phyloP scores from a whole-genome alignment of 2,888 invertebrate species.

The Drosophila barbarae region DNA sequence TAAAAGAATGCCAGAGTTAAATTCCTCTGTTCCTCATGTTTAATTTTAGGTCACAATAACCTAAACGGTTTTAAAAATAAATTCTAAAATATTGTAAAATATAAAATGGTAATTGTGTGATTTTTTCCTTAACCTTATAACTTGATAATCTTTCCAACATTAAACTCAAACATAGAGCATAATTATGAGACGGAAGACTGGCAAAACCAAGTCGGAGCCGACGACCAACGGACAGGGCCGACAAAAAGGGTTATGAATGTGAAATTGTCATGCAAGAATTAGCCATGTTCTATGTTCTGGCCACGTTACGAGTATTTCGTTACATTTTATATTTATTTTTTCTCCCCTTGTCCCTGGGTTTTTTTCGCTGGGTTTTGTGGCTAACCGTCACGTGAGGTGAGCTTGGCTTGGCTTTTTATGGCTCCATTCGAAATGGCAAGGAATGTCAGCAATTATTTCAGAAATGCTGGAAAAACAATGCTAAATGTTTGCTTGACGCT shows the following conservation, averaged over 20 bases:
- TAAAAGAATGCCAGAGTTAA: too few relatives aligned
- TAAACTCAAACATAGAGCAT: slow-evolving; percentile 41
- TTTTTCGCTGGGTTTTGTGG: slow-evolving; percentile 43
- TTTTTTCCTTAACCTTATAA: background rate
- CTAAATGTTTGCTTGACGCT: slow-evolving; percentile 69
- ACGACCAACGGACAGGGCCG: slow-evolving; percentile 47
- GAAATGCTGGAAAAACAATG: slow-evolving; percentile 57
- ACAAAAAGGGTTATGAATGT: slow-evolving; percentile 77
- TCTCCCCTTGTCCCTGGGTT: slow-evolving; percentile 4
- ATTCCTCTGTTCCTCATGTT: too few relatives aligned
- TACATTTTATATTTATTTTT: slow-evolving; percentile 49
- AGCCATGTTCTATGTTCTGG: slow-evolving; percentile 72
- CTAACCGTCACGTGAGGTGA: slow-evolving; percentile 62
- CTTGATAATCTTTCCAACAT: background rate
- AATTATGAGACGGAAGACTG: slow-evolving; percentile 68
- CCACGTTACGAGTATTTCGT: slow-evolving; percentile 62
- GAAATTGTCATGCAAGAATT: slow-evolving; percentile 79
- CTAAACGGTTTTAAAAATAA: background rate
- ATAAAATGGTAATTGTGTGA: too few relatives aligned
- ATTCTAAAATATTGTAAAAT: background rate
- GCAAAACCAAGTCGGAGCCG: slow-evolving; percentile 38
- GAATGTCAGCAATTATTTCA: slow-evolving; percentile 65
- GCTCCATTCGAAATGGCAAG: slow-evolving; percentile 50
- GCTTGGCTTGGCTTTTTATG: slow-evolving; percentile 55
- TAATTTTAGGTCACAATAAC: too few relatives aligned